Evolutionary conservation across 2,888 invertebrate genomes (phyloP), one percentile per base, ranked within the genome.

Genomic region (Coelopa pilipes): DNA sequence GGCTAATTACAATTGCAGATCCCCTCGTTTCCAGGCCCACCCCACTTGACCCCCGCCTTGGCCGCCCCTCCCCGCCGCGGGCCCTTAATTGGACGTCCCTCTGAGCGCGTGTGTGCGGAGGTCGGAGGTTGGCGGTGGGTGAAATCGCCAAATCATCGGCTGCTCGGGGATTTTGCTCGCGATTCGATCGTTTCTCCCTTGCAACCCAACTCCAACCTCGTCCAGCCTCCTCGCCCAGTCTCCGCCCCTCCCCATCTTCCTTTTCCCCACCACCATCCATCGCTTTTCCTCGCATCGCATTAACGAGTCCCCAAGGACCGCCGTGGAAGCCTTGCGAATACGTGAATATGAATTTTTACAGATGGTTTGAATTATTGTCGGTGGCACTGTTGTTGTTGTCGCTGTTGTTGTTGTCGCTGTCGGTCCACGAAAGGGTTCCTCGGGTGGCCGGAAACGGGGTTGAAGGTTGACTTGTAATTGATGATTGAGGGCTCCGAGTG

Each of bases 1-100:
- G 53, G 72, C 71, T 73, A 75, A 76, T 75, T 70, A 75, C 72
- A 72, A 74, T 74, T 19, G 68, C 72, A 75, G 74, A 74, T 74
- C 66, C 65, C 55, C 59, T 74, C 47, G 57, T 67, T 72, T 67
- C 47, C 17, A 60, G 67, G 49, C 68, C 68, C 60, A 68, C 69
- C 47, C 45, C 46, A 45, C 68, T 73, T 60, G 68, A 68, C 68
- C 50, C 62, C 62, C 21, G 21, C 15, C n/a, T 47, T 49, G 59
- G 49, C 59, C 60, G 59, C n/a, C 50, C 49, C 13, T 55, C 57
- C 66, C 59, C 45, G 17, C 17, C 19, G 57, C 55, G 66, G 19
- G 65, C 21, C 62, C 21, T 50, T 17, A 13, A 55, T 57, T 53
- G 47, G 46, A 45, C 9, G 71, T 45, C 17, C 7, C 57, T 34